These are phyloP conservation scores for Pogonognathellus flavescens DNA, from an alignment of 1,140 invertebrate species.

Conservation along the genomic window DNA sequence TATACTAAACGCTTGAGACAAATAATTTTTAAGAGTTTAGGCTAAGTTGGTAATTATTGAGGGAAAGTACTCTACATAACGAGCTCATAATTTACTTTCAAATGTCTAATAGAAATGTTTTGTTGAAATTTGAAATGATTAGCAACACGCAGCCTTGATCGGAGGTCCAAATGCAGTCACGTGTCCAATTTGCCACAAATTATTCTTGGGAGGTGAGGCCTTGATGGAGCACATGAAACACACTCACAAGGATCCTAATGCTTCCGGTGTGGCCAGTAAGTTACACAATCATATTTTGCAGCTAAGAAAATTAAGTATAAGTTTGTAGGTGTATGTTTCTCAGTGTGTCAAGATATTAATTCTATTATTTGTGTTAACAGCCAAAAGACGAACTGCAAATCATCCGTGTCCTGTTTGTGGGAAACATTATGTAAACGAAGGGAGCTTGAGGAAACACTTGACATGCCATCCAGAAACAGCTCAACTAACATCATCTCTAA, in stretches of 20 bases:
- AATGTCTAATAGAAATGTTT: slow-evolving; percentile 45
- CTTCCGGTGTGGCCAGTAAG: slow-evolving; percentile 90
- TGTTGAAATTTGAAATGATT: slow-evolving; percentile 67
- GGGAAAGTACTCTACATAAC: slow-evolving; percentile 30
- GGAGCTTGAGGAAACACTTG: slow-evolving; percentile 90
- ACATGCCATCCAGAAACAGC: slow-evolving; percentile 89
- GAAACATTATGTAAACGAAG: slow-evolving; percentile 95
- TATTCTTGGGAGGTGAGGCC: slow-evolving; percentile 90
- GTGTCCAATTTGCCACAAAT: slow-evolving; percentile 92
- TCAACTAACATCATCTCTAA: slow-evolving; percentile 85
- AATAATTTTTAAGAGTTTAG: slow-evolving; percentile 4
- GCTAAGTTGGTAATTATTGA: slow-evolving; percentile 21
- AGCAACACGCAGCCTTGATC: slow-evolving; percentile 92
- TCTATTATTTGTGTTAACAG: slow-evolving; percentile 73
- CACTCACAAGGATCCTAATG: slow-evolving; percentile 92
- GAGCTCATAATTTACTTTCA: slow-evolving; percentile 32
- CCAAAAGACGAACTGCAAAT: slow-evolving; percentile 91
- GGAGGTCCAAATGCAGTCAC: slow-evolving; percentile 87
- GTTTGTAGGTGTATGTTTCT: not conserved
- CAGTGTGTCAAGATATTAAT: not conserved
- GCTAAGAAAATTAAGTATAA: not conserved
- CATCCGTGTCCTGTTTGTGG: slow-evolving; percentile 94
- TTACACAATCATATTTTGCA: slow-evolving; percentile 67
- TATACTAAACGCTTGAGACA: not conserved
- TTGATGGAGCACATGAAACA: slow-evolving; percentile 96